Conservation (phyloP, 2,888 invertebrate species). For the Boloria selene region DNA sequence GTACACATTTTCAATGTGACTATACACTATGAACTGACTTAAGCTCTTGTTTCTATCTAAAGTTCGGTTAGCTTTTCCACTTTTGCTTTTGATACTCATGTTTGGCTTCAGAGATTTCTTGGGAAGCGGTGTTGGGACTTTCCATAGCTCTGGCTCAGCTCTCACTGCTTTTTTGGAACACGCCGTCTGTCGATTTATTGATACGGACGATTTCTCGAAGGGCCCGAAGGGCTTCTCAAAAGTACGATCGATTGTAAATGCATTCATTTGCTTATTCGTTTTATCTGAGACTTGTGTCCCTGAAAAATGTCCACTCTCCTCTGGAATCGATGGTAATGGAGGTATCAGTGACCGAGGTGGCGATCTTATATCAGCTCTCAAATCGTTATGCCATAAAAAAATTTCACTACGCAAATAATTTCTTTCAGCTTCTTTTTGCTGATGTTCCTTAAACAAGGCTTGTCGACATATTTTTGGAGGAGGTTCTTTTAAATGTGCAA, state of each 20-base stretch:
- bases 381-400: slow-evolving; percentile 66
- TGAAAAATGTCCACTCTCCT: slow-evolving; percentile 71
- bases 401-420: slow-evolving; percentile 51
- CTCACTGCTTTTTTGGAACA: slow-evolving; percentile 72
- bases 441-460: slow-evolving; percentile 66
- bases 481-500: slow-evolving; percentile 54
- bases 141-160: slow-evolving; percentile 68
- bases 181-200: slow-evolving; percentile 52
- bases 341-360: slow-evolving; percentile 69
- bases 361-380: slow-evolving; percentile 55
- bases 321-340: slow-evolving; percentile 74
- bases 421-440: slow-evolving; percentile 57
- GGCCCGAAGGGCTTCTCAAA: slow-evolving; percentile 68
- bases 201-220: slow-evolving; percentile 46
- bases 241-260: slow-evolving; percentile 73
- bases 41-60: slow-evolving; percentile 69
- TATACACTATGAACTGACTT: slow-evolving; percentile 65
- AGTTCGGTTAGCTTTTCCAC: slow-evolving; percentile 52
- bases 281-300: slow-evolving; percentile 62
- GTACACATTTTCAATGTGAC: no score
- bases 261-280: slow-evolving; percentile 59
- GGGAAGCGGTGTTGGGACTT: slow-evolving; percentile 57
- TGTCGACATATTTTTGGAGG: slow-evolving; percentile 65
- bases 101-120: slow-evolving; percentile 58
- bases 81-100: slow-evolving; percentile 47